Percentiles rank a stretch among this genome's conserved stretches.
Evolutionary conservation across 1,140 invertebrate genomes (phyloP).

Genomic region (Chionoecetes opilio): DNA sequence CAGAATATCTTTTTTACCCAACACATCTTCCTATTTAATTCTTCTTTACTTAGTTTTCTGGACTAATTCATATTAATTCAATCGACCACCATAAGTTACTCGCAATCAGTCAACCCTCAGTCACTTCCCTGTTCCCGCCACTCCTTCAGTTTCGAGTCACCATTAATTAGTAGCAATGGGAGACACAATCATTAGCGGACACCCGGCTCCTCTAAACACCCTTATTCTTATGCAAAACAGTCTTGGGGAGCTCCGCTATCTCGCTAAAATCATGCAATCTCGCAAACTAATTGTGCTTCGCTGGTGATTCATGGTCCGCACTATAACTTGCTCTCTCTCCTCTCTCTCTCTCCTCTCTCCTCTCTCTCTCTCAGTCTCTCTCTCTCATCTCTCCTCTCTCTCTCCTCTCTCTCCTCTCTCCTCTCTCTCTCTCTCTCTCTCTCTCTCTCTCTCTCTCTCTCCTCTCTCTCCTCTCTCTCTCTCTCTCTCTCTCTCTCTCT

Average conservation of each 20-base stretch:
- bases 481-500: no score
- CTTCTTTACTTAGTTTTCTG: not conserved
- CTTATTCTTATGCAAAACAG: conserved; percentile 15
- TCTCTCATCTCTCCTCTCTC: no score
- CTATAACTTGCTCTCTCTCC: no score
- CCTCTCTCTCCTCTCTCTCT: no score
- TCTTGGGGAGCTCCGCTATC: not conserved
- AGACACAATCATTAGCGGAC: conserved; percentile 6
- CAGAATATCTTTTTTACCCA: not conserved
- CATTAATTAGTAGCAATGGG: not conserved
- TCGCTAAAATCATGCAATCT: not conserved
- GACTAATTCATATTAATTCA: not conserved
- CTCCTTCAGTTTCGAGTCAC: not conserved
- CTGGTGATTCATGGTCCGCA: not conserved
- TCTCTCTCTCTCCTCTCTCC: no score
- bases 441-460: no score
- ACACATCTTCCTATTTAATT: not conserved
- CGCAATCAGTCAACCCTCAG: not conserved
- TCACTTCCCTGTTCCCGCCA: not conserved
- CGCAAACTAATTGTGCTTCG: not conserved
- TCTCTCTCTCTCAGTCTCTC: no score
- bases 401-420: no score
- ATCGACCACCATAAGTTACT: not conserved
- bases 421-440: no score
- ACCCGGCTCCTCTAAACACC: not conserved